A percentile compares a stretch with the other conserved stretches of the same genome.
Conservation (phyloP, 2,113 vertebrate species). For the Ovis aries region ARS-UI_Ramb_v3.0 NC_056061.1:57886501-57887000, state of each 20-base stretch:
- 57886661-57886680: neutral
- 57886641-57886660: neutral
- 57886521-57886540: neutral
- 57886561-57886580: neutral
- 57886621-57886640: neutral
- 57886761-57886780: neutral
- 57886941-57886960: neutral
- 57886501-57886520: neutral
- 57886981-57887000: neutral
- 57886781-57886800: neutral
- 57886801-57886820: neutral
- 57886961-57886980: fast-evolving
- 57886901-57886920: neutral
- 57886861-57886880: neutral
- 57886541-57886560: neutral
- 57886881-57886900: fast-evolving
- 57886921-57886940: neutral
- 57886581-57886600: neutral
- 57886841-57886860: neutral
- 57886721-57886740: neutral
- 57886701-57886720: neutral
- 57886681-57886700: neutral
- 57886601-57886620: neutral
- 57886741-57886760: neutral
- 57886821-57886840: neutral